Conservation (phyloP, 30 jellyfish, hydroid and myxozoan species). For the Euphysa ruthae region DNA sequence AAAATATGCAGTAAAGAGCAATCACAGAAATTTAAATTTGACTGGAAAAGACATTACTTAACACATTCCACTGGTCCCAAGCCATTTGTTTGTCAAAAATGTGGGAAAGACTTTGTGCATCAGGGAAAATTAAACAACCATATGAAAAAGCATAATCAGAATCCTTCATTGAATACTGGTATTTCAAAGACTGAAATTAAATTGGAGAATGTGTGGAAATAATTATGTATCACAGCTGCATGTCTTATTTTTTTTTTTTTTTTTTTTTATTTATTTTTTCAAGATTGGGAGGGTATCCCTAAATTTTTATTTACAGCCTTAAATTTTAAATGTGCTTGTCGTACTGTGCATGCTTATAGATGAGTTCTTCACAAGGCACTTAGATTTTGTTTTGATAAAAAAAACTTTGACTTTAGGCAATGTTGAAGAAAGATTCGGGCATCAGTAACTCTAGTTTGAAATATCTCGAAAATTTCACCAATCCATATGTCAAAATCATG, state of each 20-base stretch:
- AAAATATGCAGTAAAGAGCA: conserved; percentile 5
- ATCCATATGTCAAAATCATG: conserved; percentile 25
- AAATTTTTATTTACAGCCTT: too few relatives aligned
- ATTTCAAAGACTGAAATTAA: neutral
- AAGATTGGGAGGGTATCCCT: too few relatives aligned
- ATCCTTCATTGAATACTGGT: neutral
- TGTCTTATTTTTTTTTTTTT: too few relatives aligned
- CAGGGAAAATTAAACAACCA: neutral
- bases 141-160: neutral
- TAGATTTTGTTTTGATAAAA: too few relatives aligned
- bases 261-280: too few relatives aligned
- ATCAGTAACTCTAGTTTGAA: conserved; percentile 9
- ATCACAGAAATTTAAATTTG: conserved; percentile 9
- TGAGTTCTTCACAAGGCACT: too few relatives aligned
- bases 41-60: conserved; percentile 6
- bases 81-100: neutral
- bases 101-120: conserved; percentile 2
- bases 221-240: too few relatives aligned
- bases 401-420: conserved; percentile 3
- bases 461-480: conserved; percentile 25
- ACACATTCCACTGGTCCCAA: conserved; percentile 8
- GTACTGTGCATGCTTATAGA: too few relatives aligned
- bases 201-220: too few relatives aligned
- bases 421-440: neutral
- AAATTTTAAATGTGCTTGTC: too few relatives aligned